Evolutionary conservation across 2,888 invertebrate species (phyloP).

Genomic region (Tipula confusa): DNA sequence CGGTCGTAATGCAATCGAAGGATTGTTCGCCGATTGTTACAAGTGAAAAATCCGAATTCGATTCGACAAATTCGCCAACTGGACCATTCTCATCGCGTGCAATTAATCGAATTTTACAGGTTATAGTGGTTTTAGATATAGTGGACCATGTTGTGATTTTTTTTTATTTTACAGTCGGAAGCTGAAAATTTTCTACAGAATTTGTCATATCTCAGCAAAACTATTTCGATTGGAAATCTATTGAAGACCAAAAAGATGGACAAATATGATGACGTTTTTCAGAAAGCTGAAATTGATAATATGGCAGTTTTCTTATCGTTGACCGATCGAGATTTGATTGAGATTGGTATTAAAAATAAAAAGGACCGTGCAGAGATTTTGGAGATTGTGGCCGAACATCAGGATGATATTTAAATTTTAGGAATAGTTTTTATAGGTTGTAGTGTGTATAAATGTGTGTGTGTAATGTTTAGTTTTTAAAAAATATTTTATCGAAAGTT

Average conservation of each 20-base stretch:
- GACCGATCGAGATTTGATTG: background rate
- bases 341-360: background rate
- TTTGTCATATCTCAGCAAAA: background rate
- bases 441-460: no score
- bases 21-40: background rate
- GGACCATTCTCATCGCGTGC: background rate
- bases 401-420: background rate
- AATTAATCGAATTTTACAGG: background rate
- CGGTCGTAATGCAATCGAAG: background rate
- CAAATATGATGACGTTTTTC: background rate
- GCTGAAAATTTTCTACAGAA: background rate
- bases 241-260: background rate
- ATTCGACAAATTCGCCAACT: background rate
- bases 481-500: no score
- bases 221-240: background rate
- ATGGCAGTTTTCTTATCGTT: background rate
- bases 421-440: no score
- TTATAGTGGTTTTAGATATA: background rate
- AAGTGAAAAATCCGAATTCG: background rate
- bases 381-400: background rate
- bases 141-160: background rate
- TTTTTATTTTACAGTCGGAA: background rate
- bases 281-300: background rate
- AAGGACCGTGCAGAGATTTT: background rate
- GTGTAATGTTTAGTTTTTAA: no score